Conservation (phyloP, 2,113 vertebrate genomes). For the Empidonax alnorum region DNA sequence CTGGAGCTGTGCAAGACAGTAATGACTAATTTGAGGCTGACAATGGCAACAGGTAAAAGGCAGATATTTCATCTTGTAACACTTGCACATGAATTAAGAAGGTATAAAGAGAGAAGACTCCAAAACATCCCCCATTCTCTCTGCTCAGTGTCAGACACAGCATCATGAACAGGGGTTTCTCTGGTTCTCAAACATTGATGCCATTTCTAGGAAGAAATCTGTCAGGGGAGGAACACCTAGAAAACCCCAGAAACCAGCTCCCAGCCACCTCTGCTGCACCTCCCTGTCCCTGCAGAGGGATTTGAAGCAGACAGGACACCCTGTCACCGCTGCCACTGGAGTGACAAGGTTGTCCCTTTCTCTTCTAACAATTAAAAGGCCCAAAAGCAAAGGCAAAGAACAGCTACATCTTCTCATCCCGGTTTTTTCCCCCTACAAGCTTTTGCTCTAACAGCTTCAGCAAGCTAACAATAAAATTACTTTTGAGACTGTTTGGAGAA, state of each 20-base stretch:
- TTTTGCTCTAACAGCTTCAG: neutral
- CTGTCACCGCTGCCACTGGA: neutral
- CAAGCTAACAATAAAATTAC: neutral
- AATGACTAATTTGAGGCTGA: neutral
- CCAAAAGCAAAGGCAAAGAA: neutral
- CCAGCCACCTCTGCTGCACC: neutral
- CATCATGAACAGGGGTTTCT: rapidly evolving
- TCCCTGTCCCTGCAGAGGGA: neutral
- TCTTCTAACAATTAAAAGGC: rapidly evolving
- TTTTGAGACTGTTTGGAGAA: neutral
- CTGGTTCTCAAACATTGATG: rapidly evolving
- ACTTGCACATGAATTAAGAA: rapidly evolving
- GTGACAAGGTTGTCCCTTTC: no score
- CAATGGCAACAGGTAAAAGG: neutral
- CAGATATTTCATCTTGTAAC: neutral
- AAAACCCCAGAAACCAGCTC: neutral
- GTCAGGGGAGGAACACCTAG: no score
- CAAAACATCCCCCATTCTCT: neutral
- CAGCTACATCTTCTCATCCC: neutral
- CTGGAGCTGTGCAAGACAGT: neutral
- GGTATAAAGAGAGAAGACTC: neutral
- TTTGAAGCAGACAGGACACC: neutral
- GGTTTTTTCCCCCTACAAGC: neutral
- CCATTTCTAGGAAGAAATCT: neutral
- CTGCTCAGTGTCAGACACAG: neutral